Conservation (phyloP, 53 echinoderm and acorn worm genomes). For the Holothuria leucospilota region DNA sequence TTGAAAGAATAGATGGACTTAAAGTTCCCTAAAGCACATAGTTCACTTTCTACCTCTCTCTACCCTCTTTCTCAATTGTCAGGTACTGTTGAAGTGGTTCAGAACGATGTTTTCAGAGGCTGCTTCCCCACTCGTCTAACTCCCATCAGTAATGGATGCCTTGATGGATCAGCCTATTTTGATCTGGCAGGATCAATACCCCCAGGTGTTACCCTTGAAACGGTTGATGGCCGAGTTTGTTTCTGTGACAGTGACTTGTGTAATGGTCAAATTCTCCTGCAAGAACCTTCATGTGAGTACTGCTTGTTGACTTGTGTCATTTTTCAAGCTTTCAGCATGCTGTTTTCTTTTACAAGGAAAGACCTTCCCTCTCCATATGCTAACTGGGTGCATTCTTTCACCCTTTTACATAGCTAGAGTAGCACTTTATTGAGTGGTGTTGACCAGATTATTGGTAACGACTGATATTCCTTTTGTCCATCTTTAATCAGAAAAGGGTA, state of each 20-base stretch:
- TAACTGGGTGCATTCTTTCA: no score
- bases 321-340: no score
- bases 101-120: slow-evolving; percentile 18
- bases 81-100: neutral
- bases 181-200: slow-evolving; percentile 9
- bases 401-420: no score
- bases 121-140: neutral
- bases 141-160: slow-evolving; percentile 4
- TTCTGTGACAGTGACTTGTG: neutral
- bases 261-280: neutral
- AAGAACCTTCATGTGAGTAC: neutral
- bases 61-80: neutral
- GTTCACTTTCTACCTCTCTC: neutral
- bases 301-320: neutral
- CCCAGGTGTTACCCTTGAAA: neutral
- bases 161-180: slow-evolving; percentile 6
- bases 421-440: no score
- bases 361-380: no score
- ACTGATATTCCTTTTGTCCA: no score
- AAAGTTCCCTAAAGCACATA: neutral
- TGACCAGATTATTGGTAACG: no score
- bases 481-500: no score
- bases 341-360: no score
- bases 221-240: neutral
- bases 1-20: no score